Base-by-base conservation (phyloP, 2,797 vertebrate genomes). In the Pangasius sanitwongsei region DNA sequence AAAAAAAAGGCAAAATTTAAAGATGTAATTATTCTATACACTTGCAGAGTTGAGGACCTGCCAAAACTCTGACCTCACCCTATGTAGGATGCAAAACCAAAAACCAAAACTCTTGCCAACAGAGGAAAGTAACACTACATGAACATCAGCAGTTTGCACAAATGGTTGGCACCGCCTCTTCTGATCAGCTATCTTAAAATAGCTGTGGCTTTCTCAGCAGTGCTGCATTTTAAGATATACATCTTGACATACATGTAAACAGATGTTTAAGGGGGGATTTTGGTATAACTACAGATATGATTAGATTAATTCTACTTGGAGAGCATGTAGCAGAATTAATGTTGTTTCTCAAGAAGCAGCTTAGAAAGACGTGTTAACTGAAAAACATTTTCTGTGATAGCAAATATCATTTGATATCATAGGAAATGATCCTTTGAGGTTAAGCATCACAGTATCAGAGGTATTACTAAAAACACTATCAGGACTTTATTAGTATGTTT, bases 401-500 rank as follows among this genome's bases (percentile, higher is more conserved):
- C 34, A 82, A 61, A 82, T 41, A 82, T 31, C 75, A 34, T 57
- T 13, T 48, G 23, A 13, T 20, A 75, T 57, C 77, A 31, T 6
- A 41, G 31, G 80, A 11, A 61, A 5, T 28, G 44, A 4, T 69
- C 23, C n/a, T 55, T 67, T 9, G 6, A 28, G 31, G 31, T 7
- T 34, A 37, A 81, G 77, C 65, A 82, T 70, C 48, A 70, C 63
- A 72, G 65, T 18, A 48, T 25, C 57, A 77, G 28, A 77, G 31
- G 20, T 87, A 44, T 44, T 34, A 23, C 31, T 11, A 28, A 55
- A 69, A 78, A 86, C 63, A 69, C 15, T 53, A 89, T 41, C 41
- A 86, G 69, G 31, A 20, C 53, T 84, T 55, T 7, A 25, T 77
- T 63, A 78, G 34, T 74, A 67, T 81, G 7, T 55, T 75, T 90